Base-by-base conservation (phyloP, 2,797 vertebrate species). In the Acridotheres tristis region DNA sequence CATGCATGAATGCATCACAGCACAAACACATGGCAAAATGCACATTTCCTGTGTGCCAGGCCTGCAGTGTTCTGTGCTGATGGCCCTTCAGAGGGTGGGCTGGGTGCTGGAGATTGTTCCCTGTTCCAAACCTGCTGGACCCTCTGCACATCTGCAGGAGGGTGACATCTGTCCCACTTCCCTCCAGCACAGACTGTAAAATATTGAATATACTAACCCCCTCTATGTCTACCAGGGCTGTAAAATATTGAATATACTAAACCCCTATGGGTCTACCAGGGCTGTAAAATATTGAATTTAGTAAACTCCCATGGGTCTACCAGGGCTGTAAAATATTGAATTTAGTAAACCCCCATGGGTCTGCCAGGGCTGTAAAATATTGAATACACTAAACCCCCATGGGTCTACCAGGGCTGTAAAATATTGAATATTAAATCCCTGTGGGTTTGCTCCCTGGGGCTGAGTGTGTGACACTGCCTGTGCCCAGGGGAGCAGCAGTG, bases 161-260 rank as follows among this genome's bases (percentile, higher is more conserved):
- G 21, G 25, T 3, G 14, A 6, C 25, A 27, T 16, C 43, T 34
- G 15, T 7, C 18, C 47, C 7, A 0, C 17, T 13, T 4, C 9
- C 51, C 36, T 8, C 26, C 43, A 27, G 58, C 27, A 23, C 45
- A 2, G 48, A 7, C 4, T 78, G 10, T 13, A 1, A 47, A 16
- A 55, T 16, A 26, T 0, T 5, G 13, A 8, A 16, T 22, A 1
- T 54, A 20, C 1, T 4, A 5, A 45, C 11, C 19, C 30, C 16
- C 9, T 0, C 0, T 32, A 9, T 12, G 12, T 32, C 29, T 25
- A 4, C 21, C 11, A 40, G 23, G 75, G 16, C 5, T 54, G 17
- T 10, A 1, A n/a, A 22, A 66, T 16, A 25, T 0, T 5, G 4
- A 11, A 20, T 16, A 0, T 1, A 19, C 0, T 3, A 4, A 51